These are phyloP conservation scores for Coregonus suidteri DNA, from an alignment of 2,797 vertebrate genomes.

Conservation along the genomic window DNA sequence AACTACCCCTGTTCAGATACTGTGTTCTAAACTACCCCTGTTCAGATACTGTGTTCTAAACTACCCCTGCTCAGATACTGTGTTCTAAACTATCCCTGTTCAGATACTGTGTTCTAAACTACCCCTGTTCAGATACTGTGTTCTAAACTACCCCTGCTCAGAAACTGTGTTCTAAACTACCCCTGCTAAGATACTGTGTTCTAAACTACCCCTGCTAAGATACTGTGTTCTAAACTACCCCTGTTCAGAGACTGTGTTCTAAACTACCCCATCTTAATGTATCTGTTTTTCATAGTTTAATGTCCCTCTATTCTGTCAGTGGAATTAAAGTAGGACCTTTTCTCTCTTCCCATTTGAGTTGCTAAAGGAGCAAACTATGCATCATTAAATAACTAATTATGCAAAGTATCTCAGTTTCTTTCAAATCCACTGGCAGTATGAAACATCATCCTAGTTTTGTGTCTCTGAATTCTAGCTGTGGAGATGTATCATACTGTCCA, in stretches of 20 bases:
- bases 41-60: not conserved
- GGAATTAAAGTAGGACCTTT: conserved; percentile 43
- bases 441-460: conserved; percentile 43
- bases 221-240: not conserved
- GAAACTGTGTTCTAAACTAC: not conserved
- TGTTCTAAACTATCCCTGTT: not conserved
- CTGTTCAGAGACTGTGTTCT: conserved; percentile 7
- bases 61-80: not conserved
- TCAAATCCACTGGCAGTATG: conserved; percentile 38
- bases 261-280: conserved; percentile 19
- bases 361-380: conserved; percentile 48
- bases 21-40: not conserved
- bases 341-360: conserved; percentile 34
- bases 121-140: not conserved
- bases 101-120: not conserved
- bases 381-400: conserved; percentile 58
- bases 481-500: too few species aligned
- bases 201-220: not conserved
- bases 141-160: not conserved
- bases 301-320: conserved; percentile 31
- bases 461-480: conserved; percentile 36
- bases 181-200: not conserved
- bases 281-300: conserved; percentile 50
- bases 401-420: conserved; percentile 47
- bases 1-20: not conserved